Conservation (phyloP, 1,140 invertebrate genomes). For the Holotrichia oblita region DNA sequence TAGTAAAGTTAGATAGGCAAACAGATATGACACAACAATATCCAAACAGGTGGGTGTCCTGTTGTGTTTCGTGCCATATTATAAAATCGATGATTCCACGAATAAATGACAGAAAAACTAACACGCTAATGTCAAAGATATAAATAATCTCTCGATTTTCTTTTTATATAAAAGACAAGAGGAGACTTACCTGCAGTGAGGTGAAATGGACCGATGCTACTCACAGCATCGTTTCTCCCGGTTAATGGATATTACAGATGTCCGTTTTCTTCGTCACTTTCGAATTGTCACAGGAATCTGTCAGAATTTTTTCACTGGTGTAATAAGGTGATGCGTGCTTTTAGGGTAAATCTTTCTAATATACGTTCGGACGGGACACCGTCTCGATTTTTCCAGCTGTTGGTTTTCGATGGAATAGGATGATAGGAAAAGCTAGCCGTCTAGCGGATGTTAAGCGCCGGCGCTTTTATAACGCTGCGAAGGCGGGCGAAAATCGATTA, state of each 20-base stretch:
- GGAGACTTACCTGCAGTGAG: slow-evolving; percentile 9
- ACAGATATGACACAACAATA: slow-evolving; percentile 20
- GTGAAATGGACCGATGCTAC: not conserved
- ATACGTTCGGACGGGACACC: not conserved
- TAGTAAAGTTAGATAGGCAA: not conserved
- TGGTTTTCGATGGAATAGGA: slow-evolving; percentile 17
- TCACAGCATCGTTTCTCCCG: slow-evolving; percentile 23
- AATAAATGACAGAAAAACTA: not conserved
- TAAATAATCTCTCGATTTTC: too few species aligned
- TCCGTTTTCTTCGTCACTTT: not conserved
- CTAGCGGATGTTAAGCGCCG: slow-evolving; percentile 1
- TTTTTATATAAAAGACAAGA: not conserved
- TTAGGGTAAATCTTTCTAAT: not conserved
- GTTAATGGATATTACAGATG: not conserved
- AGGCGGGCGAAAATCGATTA: slow-evolving; percentile 28
- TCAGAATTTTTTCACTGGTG: slow-evolving; percentile 3
- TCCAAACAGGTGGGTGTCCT: slow-evolving; percentile 29
- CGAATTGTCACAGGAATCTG: slow-evolving; percentile 5
- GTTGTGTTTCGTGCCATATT: not conserved
- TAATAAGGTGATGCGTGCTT: not conserved
- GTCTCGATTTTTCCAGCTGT: slow-evolving; percentile 27
- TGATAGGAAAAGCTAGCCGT: slow-evolving; percentile 23
- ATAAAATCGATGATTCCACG: not conserved
- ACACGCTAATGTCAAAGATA: not conserved
- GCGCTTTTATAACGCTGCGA: slow-evolving; percentile 27